Percentiles rank a stretch among this genome's conserved stretches.
Conservation (phyloP, 2,888 invertebrate species). For the Allolobophora icterica region DNA sequence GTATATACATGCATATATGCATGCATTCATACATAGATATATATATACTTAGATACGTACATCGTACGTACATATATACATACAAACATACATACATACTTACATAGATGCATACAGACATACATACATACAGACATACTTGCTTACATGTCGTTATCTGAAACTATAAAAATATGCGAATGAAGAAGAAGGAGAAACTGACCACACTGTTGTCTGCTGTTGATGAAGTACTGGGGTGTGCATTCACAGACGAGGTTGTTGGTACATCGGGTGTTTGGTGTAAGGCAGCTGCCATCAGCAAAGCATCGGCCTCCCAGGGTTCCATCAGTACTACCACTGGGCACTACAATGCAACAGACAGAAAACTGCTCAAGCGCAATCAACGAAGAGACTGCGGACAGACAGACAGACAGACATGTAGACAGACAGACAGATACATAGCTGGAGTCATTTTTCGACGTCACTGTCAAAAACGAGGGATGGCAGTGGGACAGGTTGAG, state of each 20-base stretch:
- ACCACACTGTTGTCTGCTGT: not conserved
- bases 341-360: not conserved
- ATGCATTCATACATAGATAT: not conserved
- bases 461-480: no score
- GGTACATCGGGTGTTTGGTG: not conserved
- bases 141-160: not conserved
- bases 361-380: no score
- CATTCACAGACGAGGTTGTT: not conserved
- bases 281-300: not conserved
- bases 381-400: no score
- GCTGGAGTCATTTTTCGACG: not conserved
- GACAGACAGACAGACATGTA: no score
- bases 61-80: not conserved
- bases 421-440: not conserved
- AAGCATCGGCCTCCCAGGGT: not conserved
- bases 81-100: not conserved
- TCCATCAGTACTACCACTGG: conserved; percentile 5
- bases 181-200: not conserved
- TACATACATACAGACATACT: not conserved
- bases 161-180: no score
- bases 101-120: not conserved
- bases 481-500: no score
- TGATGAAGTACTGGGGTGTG: not conserved
- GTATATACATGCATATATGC: not conserved
- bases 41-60: not conserved